These are phyloP conservation scores for Phalloptychus januarius DNA, from an alignment of 2,797 vertebrate species.

Conservation along the genomic window DNA sequence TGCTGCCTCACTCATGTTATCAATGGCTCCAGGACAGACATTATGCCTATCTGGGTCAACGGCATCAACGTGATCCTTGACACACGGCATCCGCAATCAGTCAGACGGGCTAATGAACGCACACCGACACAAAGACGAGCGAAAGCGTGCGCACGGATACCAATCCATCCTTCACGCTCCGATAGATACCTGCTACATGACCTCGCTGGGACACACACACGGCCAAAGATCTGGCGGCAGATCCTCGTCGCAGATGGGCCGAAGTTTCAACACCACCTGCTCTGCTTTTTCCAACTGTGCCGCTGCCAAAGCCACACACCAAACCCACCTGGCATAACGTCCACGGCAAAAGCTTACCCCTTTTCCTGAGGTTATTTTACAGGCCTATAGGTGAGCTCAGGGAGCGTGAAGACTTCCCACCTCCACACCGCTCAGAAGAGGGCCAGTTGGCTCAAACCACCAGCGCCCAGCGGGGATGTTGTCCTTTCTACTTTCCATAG, in stretches of 20 bases:
- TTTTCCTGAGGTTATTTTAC: constrained; percentile 11
- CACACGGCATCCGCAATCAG: constrained; percentile 33
- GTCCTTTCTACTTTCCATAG: constrained; percentile 58
- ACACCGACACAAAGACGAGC: constrained; percentile 4
- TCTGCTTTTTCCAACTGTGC: constrained; percentile 61
- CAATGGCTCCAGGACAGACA: constrained; percentile 15
- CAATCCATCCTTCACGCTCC: constrained; percentile 73
- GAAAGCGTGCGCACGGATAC: constrained; percentile 32
- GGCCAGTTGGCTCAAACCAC: constrained; percentile 51
- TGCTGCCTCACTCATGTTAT: constrained; percentile 23
- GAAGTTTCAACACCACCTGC: constrained; percentile 73
- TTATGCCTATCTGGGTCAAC: constrained; percentile 63
- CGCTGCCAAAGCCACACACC: constrained; percentile 52
- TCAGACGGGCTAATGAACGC: constrained; percentile 10
- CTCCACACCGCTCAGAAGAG: constrained; percentile 16
- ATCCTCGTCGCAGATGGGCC: constrained; percentile 72
- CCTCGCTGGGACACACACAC: constrained; percentile 39
- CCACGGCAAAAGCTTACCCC: constrained; percentile 43
- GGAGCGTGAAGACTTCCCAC: constrained; percentile 24
- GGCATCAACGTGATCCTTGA: constrained; percentile 38
- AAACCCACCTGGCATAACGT: constrained; percentile 51
- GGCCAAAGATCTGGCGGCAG: constrained; percentile 64
- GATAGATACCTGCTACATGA: constrained; percentile 66
- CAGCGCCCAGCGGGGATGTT: constrained; percentile 54
- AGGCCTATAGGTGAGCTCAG: constrained; percentile 33